phyloP scores from a whole-genome alignment of 2,113 vertebrate species.

The Sinocyclocheilus grahami region DNA sequence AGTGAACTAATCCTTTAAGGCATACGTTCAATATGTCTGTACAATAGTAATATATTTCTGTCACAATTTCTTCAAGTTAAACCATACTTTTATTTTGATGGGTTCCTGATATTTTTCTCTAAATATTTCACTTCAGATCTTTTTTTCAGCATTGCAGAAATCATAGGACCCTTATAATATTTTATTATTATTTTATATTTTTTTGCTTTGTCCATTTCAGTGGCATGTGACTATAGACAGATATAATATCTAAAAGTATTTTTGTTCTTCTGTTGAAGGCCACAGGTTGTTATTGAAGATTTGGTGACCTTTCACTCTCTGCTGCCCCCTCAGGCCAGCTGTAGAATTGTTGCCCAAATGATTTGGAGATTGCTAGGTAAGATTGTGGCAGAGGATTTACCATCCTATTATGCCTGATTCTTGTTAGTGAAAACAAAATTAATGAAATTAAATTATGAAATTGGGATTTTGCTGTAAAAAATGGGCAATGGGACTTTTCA shows the following conservation, averaged over 20 bases:
- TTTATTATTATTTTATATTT: no score
- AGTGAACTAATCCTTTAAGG: no score
- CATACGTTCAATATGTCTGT: no score
- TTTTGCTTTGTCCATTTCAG: no score
- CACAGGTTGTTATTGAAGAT: constrained; percentile 46
- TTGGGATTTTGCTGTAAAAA: background rate
- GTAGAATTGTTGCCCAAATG: constrained; percentile 60
- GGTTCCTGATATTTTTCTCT: no score
- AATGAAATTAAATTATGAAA: background rate
- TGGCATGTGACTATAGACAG: no score
- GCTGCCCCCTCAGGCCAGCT: constrained; percentile 59
- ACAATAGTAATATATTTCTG: no score
- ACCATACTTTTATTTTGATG: no score
- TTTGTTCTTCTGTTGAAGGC: constrained; percentile 11
- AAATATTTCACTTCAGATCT: no score
- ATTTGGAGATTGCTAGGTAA: constrained; percentile 74
- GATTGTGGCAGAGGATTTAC: background rate
- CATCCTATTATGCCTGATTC: background rate
- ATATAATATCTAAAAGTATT: background rate
- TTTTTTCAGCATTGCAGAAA: no score
- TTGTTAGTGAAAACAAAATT: background rate
- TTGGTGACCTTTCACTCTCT: constrained; percentile 65
- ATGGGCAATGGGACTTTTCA: background rate
- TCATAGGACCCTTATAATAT: no score
- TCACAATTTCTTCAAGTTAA: no score